Conservation (phyloP, 2,797 vertebrate species). For the Odontamblyopus rebecca region DNA sequence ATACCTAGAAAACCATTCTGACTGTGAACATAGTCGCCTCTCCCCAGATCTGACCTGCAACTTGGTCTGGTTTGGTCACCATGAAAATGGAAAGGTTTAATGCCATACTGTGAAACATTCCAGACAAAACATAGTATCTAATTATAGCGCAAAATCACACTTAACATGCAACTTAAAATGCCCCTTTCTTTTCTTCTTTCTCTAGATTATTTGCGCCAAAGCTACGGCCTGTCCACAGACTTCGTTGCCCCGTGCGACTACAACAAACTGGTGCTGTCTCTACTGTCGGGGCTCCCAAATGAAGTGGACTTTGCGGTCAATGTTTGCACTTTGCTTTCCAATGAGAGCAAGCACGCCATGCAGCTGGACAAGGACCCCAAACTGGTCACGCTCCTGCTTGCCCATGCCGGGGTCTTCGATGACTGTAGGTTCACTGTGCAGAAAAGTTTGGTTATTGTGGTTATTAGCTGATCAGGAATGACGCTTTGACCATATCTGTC, state of each 20-base stretch:
- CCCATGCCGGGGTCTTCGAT: conserved; percentile 96
- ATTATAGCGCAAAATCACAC: background rate
- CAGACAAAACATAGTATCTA: too few species aligned
- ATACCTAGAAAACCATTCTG: too few species aligned
- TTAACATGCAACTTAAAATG: background rate
- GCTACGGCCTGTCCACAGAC: conserved; percentile 96
- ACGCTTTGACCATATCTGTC: background rate
- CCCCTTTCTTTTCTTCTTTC: background rate
- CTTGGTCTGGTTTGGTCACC: too few species aligned
- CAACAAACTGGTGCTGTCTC: conserved; percentile 99
- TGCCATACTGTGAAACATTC: too few species aligned
- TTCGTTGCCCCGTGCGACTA: conserved; percentile 96
- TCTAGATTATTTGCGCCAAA: conserved; percentile 98
- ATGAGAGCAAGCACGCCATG: conserved; percentile 99
- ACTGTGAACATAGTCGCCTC: too few species aligned
- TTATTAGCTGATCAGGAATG: background rate
- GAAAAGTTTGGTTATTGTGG: background rate
- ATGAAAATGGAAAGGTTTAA: too few species aligned
- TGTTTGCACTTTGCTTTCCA: conserved; percentile 98
- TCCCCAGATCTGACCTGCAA: too few species aligned
- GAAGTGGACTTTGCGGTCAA: conserved; percentile 99
- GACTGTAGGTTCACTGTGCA: conserved; percentile 85
- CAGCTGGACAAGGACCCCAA: conserved; percentile 99
- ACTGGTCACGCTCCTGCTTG: conserved; percentile 96
- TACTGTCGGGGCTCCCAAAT: conserved; percentile 97